Evolutionary conservation across 2,888 invertebrate genomes (phyloP), one percentile per base, ranked within the genome.

Genomic region (Ernsta delagoae): DNA sequence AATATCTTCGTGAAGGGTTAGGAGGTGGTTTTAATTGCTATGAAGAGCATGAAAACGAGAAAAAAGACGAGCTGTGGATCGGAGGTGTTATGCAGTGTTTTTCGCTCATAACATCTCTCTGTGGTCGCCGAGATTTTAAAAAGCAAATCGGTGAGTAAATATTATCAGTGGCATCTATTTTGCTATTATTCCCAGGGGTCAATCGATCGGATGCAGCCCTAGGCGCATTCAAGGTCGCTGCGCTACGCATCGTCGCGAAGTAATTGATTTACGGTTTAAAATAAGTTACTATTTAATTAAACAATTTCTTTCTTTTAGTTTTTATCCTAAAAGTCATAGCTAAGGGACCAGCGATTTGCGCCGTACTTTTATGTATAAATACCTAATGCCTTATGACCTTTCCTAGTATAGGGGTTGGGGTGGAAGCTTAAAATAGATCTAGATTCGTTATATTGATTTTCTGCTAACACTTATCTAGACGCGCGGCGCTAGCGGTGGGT

Each of bases 31-130:
- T 63, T 11, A 50, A 57, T 31, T 31, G 62, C 41, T 62, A 50
- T 16, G 63, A 69, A 16, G 57, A 59, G 64, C 71, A 79, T 70
- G 79, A 79, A 53, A 70, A 79, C 34, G 84, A 85, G 34, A 96
- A 84, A 31, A 63, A 69, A 16, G 48, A 68, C n/a, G 56, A 45
- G 2, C 96, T 75, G 70, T 97, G 97, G 97, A 95, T 97, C 84
- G 96, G 96, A 73, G 98, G 98, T 0, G 94, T 99, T 68, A 93
- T 98, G 75, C 97, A 98, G 1, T 99, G 99, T 82, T 95, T 99
- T 82, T 95, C 97, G 72, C 98, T 98, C 0, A 96, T 99, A 8
- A 94, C 97, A 86, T 96, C 96, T n/a, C 95, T 98, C 76, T 97
- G 98, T 70, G 97, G 97, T 85, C 96, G 96, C 11, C 94, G 95